Evolutionary conservation across 2,888 invertebrate species (phyloP), one percentile per base, ranked within the genome.

Genomic region (Reticulitermes lucifugus): DNA sequence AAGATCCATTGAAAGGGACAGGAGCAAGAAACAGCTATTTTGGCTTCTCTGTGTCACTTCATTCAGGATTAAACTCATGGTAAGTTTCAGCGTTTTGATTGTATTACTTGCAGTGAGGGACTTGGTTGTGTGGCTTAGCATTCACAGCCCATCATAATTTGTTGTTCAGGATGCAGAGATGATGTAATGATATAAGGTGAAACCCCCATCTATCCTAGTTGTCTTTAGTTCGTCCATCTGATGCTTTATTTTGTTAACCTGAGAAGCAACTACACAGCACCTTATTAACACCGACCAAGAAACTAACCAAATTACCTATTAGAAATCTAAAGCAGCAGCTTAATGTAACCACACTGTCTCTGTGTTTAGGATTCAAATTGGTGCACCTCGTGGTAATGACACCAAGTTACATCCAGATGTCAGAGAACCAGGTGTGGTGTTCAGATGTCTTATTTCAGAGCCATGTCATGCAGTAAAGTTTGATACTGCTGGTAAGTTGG

Each of bases 41-140:
- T 77, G 83, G 83, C 7, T 83, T 83, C 41, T 77, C 83, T 59
- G 70, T 83, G 5, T 41, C 59, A 7, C 77, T 83, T 51, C 22
- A 77, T 46, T 43, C 77, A 46, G 77, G 77, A 46, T 2, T 10
- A 5, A 46, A 46, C 5, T 46, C 77, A 4, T 77, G 77, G 77
- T 77, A 77, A 77, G 77, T 10, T 25, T 5, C 65, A 10, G 25
- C 25, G n/a, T n/a, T 65, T 9, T n/a, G 35, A 14, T 51, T 9
- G 10, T 6, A 51, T 51, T 14, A 51, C 6, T 51, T 51, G 51
- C 14, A 9, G 10, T 51, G 51, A 12, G 14, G 9, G 9, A 51
- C 14, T 51, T 51, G 51, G 51, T 12, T 1, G 9, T 9, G 9
- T 51, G 51, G 14, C 12, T 46, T 46, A 46, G 46, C 10, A 35